A percentile compares a stretch with the other conserved stretches of the same genome.
These are phyloP conservation scores for Tholera decimalis DNA, from an alignment of 2,888 invertebrate species.

Conservation along the genomic window DNA sequence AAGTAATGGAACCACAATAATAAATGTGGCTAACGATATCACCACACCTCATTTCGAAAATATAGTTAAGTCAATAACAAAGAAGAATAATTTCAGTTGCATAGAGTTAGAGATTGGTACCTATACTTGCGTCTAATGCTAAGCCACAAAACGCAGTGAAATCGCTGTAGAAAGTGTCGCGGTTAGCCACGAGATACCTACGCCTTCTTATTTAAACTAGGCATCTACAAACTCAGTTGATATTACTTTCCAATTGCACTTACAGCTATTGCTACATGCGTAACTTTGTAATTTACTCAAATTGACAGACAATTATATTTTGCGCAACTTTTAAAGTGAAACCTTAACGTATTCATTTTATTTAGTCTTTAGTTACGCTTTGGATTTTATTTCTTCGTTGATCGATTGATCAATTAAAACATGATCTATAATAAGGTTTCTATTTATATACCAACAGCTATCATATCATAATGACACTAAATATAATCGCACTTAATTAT, in stretches of 20 bases:
- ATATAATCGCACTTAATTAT: conserved; percentile 47
- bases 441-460: conserved; percentile 27
- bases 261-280: conserved; percentile 47
- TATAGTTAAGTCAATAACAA: conserved; percentile 53
- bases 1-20: conserved; percentile 26
- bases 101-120: conserved; percentile 65
- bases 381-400: conserved; percentile 11
- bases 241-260: conserved; percentile 71
- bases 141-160: conserved; percentile 78
- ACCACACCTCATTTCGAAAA: conserved; percentile 43
- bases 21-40: conserved; percentile 30
- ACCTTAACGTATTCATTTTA: conserved; percentile 14
- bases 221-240: conserved; percentile 71
- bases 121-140: conserved; percentile 66
- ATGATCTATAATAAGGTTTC: conserved; percentile 32
- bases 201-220: conserved; percentile 86
- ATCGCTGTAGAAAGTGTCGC: conserved; percentile 83
- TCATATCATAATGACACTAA: conserved; percentile 41
- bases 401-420: conserved; percentile 14
- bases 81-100: conserved; percentile 55
- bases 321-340: conserved; percentile 33
- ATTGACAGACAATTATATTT: conserved; percentile 53
- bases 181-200: conserved; percentile 78
- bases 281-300: conserved; percentile 50
- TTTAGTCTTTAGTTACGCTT: conserved; percentile 7